Evolutionary conservation across 2,113 vertebrate species (phyloP).

Genomic region (Ibidorhyncha struthersii): DNA sequence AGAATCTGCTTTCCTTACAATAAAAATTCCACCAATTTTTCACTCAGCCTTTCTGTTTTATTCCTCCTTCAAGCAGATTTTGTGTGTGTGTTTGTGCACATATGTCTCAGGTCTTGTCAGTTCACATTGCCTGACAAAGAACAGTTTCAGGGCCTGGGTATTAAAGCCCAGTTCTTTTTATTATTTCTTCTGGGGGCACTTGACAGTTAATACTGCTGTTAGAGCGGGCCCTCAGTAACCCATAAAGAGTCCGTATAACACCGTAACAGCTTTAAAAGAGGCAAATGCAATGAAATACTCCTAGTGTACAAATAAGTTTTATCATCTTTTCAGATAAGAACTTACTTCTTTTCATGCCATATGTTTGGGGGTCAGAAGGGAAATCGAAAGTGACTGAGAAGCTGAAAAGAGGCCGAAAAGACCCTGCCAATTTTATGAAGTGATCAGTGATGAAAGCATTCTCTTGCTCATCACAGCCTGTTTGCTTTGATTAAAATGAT

Average conservation of each 20-base stretch:
- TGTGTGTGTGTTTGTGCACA: background rate
- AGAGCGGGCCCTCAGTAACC: background rate
- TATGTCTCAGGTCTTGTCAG: background rate
- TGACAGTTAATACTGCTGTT: background rate
- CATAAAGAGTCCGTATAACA: background rate
- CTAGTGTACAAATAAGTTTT: background rate
- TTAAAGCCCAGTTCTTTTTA: background rate
- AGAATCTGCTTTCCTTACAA: background rate
- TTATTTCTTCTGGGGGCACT: background rate
- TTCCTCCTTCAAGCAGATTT: background rate
- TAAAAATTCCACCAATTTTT: background rate
- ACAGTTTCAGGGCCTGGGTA: background rate
- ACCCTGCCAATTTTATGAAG: background rate
- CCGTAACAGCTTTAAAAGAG: background rate
- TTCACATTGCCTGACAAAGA: background rate
- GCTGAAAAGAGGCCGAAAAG: background rate
- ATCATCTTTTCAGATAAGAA: background rate
- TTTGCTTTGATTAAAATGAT: constrained; percentile 16
- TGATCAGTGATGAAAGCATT: background rate
- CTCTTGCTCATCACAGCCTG: background rate
- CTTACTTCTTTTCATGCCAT: background rate
- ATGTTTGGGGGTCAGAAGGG: background rate
- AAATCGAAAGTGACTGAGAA: background rate
- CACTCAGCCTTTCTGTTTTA: background rate
- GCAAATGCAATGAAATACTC: background rate